phyloP scores from a whole-genome alignment of 2,113 vertebrate species.

The Ariopsis seemanni region DNA sequence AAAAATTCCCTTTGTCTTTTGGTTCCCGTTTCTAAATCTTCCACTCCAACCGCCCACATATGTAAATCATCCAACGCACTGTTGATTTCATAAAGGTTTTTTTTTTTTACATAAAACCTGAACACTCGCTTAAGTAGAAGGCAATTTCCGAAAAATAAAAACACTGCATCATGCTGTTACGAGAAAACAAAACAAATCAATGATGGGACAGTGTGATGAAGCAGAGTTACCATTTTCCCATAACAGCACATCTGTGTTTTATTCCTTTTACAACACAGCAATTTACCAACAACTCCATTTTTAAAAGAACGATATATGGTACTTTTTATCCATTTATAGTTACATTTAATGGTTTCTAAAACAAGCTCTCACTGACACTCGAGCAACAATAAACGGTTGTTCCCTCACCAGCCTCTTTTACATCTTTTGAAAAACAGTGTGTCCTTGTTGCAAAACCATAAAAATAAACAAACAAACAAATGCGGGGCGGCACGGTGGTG shows the following conservation, averaged over 20 bases:
- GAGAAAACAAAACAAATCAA: not conserved
- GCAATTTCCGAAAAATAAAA: no score
- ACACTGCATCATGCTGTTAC: not conserved
- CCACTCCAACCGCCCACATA: not conserved
- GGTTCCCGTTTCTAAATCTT: not conserved
- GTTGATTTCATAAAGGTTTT: no score
- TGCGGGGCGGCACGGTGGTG: no score
- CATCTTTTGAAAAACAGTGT: no score
- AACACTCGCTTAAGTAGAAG: no score
- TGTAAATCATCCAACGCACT: not conserved
- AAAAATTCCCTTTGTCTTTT: not conserved
- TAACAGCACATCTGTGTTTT: not conserved
- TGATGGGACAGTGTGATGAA: not conserved
- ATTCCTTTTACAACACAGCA: not conserved
- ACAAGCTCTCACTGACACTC: not conserved
- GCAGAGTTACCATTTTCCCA: not conserved
- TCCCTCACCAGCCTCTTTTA: not conserved
- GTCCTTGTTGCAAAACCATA: no score
- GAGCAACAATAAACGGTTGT: not conserved
- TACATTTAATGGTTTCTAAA: not conserved
- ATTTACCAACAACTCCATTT: not conserved
- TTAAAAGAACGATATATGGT: no score
- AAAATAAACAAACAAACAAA: no score
- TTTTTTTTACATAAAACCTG: no score
- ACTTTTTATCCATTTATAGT: not conserved